Evolutionary conservation across 2,888 invertebrate species (phyloP).

Genomic region (Campoletis raptor): DNA sequence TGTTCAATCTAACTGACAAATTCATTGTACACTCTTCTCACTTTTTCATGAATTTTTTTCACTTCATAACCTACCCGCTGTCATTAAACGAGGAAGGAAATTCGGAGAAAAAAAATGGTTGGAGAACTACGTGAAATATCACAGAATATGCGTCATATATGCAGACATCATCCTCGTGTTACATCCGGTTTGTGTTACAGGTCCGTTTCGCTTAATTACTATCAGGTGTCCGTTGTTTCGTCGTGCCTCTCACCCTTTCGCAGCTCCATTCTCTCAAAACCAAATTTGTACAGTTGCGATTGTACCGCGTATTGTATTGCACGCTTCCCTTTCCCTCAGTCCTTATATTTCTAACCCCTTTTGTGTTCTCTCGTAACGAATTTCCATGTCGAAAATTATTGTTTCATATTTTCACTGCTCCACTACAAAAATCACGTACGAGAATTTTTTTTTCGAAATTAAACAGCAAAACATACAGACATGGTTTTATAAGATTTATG

Average conservation of each 20-base stretch:
- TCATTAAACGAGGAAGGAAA: not conserved
- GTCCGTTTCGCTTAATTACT: slow-evolving; percentile 71
- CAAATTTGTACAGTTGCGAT: slow-evolving; percentile 40
- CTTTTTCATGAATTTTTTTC: not conserved
- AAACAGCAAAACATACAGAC: not conserved
- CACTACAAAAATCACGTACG: not conserved
- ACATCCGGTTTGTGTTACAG: slow-evolving; percentile 67
- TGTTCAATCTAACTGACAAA: no score
- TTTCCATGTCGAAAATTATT: not conserved
- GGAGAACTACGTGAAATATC: not conserved
- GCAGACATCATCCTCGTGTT: slow-evolving; percentile 24
- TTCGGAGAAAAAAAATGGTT: not conserved
- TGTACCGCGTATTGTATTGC: slow-evolving; percentile 36
- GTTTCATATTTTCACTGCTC: not conserved
- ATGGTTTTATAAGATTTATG: not conserved
- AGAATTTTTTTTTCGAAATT: not conserved
- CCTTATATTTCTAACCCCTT: not conserved
- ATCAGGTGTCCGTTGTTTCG: slow-evolving; percentile 63
- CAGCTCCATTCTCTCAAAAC: slow-evolving; percentile 17
- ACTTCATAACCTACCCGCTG: not conserved
- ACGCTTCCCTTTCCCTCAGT: slow-evolving; percentile 3
- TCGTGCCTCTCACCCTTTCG: slow-evolving; percentile 40
- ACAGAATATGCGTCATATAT: not conserved
- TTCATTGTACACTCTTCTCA: no score
- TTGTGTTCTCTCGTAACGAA: not conserved